Evolutionary conservation across 2,888 invertebrate species (phyloP).

Genomic region (Cryptops parisi): DNA sequence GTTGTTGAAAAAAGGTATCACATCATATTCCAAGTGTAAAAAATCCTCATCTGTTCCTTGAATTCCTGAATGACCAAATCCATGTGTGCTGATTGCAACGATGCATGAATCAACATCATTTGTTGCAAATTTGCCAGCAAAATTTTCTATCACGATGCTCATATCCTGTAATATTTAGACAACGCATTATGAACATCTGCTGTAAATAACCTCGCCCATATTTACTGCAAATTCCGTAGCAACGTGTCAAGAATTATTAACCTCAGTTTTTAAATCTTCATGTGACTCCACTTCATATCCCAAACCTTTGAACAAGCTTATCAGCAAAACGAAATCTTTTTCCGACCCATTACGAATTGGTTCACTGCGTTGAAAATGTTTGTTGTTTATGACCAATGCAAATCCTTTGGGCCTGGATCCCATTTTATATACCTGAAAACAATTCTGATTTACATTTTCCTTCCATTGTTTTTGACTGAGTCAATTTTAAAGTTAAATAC

Average conservation of each 20-base stretch:
- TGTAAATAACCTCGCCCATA: background rate
- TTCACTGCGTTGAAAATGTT: background rate
- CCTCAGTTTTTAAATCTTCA: slow-evolving; percentile 14
- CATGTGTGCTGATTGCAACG: slow-evolving; percentile 20
- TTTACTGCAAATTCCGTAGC: background rate
- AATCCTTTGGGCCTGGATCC: background rate
- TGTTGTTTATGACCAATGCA: slow-evolving; percentile 4
- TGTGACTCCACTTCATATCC: slow-evolving; percentile 15
- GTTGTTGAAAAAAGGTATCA: slow-evolving; percentile 46
- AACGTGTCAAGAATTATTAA: too few relatives aligned
- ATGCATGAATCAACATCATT: slow-evolving; percentile 18
- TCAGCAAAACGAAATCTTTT: slow-evolving; percentile 13
- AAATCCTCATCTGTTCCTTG: slow-evolving; percentile 39
- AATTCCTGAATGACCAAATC: slow-evolving; percentile 24
- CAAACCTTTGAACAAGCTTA: slow-evolving; percentile 14
- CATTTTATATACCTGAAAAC: background rate
- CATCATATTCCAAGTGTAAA: slow-evolving; percentile 36
- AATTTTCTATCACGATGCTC: slow-evolving; percentile 11
- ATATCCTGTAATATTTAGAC: slow-evolving; percentile 4
- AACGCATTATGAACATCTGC: background rate
- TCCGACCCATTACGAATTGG: slow-evolving; percentile 13
- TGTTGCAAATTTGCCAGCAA: slow-evolving; percentile 11
- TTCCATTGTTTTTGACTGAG: too few relatives aligned
- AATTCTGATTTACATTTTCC: too few relatives aligned
- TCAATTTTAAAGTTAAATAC: too few relatives aligned